Evolutionary conservation across 2,888 invertebrate genomes (phyloP).

Genomic region (Gari tellinella): DNA sequence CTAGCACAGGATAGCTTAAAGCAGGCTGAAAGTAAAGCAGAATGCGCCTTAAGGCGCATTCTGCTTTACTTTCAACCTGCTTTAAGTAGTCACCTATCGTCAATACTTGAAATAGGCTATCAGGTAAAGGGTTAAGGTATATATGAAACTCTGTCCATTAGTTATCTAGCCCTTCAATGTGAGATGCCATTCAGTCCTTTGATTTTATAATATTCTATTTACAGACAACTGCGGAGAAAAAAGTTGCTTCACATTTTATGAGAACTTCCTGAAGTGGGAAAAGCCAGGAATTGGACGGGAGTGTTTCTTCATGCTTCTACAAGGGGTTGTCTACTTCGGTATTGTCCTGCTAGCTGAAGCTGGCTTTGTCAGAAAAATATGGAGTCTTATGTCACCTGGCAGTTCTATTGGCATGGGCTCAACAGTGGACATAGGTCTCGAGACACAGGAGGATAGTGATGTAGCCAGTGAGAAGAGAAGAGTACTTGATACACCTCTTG

Average conservation of each 20-base stretch:
- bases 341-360: slow-evolving; percentile 88
- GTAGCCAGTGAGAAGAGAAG: slow-evolving; percentile 81
- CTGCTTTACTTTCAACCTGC: too few species aligned
- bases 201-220: slow-evolving; percentile 12
- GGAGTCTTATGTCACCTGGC: not conserved
- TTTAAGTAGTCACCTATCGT: too few species aligned
- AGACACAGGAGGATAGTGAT: slow-evolving; percentile 78
- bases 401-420: slow-evolving; percentile 35
- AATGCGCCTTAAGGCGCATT: too few species aligned
- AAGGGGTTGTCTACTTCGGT: slow-evolving; percentile 87
- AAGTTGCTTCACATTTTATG: slow-evolving; percentile 78
- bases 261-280: slow-evolving; percentile 88
- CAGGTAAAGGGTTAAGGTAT: too few species aligned
- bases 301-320: slow-evolving; percentile 87
- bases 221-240: slow-evolving; percentile 55
- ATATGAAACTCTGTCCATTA: too few species aligned
- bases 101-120: too few species aligned
- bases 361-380: slow-evolving; percentile 39
- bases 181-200: not conserved
- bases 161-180: not conserved
- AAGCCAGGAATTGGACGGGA: slow-evolving; percentile 90
- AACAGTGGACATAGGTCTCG: slow-evolving; percentile 5
- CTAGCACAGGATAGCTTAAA: too few species aligned
- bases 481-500: slow-evolving; percentile 71
- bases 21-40: too few species aligned